Conservation (phyloP, 2,888 invertebrate species). For the Syrista parreyssii region DNA sequence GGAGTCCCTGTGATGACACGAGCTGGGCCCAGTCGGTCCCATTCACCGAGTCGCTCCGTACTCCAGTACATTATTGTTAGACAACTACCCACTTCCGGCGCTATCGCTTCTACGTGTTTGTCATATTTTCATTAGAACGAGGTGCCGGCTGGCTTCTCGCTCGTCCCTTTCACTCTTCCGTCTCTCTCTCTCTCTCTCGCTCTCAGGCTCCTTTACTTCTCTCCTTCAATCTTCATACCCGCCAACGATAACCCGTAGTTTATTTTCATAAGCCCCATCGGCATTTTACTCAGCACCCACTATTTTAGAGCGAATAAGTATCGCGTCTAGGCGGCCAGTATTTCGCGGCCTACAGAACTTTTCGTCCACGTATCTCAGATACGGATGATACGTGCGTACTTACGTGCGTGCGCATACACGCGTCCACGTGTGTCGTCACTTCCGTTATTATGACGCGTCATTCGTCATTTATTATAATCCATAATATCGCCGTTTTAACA, state of each 20-base stretch:
- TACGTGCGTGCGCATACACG: too few species aligned
- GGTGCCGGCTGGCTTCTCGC: neutral
- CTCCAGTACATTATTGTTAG: constrained; percentile 61
- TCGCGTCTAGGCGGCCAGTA: neutral
- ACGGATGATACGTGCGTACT: too few species aligned
- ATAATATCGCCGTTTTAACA: too few species aligned
- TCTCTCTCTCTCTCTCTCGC: constrained; percentile 10
- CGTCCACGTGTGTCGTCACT: too few species aligned
- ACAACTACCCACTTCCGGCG: constrained; percentile 62
- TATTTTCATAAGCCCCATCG: neutral
- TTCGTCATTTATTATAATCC: too few species aligned
- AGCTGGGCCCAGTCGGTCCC: constrained; percentile 28
- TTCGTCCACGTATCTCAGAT: neutral
- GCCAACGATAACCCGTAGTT: neutral
- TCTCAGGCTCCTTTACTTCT: constrained; percentile 15
- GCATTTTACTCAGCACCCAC: neutral
- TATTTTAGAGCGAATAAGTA: neutral
- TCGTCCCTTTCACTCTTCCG: neutral
- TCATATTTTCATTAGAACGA: constrained; percentile 54
- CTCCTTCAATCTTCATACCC: neutral
- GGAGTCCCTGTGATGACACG: neutral
- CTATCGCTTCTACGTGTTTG: constrained; percentile 61
- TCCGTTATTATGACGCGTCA: too few species aligned
- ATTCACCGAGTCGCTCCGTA: constrained; percentile 55
- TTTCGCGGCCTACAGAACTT: neutral